Base-by-base conservation (phyloP, 2,113 vertebrate species). In the Elephas maximus region DNA sequence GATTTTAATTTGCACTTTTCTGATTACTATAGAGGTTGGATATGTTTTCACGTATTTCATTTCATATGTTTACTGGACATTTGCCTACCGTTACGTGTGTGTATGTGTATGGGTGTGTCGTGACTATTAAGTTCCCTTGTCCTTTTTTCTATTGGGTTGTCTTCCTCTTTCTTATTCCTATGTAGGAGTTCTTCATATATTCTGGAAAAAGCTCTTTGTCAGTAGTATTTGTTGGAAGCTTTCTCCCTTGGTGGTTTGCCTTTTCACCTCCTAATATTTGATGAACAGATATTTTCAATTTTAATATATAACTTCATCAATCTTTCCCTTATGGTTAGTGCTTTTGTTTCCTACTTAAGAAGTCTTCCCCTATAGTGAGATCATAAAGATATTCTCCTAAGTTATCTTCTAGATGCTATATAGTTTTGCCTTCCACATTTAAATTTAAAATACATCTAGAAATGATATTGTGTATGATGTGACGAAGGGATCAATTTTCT, bases 381-480 rank as follows among this genome's bases (percentile, higher is more conserved):
- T 86, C 82, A 73, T 76, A 20, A 87, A 53, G 84, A 79, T 85
- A 95, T 51, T 60, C 15, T 51, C 3, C 53, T 57, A 17, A 11
- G 90, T 86, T 71, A 53, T 74, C 15, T 71, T 67, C 37, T 69
- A 77, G 5, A 77, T 44, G 21, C 1, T 77, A 63, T 86, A 17
- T 23, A 48, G 24, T 85, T 95, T 92, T 96, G 74, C 48, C 20
- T 86, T 91, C 71, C 62, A 93, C 8, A 62, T 76, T 33, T 88
- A 92, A 88, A 73, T 90, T 17, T 90, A 78, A 0, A 60, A 63
- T 60, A 53, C 6, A 44, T 9, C 15, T 8, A 28, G 9, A 76
- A 69, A 74, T 62, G 20, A 37, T 85, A 8, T 41, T 85, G 2
- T 51, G 5, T 83, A 51, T 11, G 15, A 26, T 78, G 30, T 45